Evolutionary conservation across 2,113 vertebrate genomes (phyloP).

Genomic region (Alaudala cheleensis): DNA sequence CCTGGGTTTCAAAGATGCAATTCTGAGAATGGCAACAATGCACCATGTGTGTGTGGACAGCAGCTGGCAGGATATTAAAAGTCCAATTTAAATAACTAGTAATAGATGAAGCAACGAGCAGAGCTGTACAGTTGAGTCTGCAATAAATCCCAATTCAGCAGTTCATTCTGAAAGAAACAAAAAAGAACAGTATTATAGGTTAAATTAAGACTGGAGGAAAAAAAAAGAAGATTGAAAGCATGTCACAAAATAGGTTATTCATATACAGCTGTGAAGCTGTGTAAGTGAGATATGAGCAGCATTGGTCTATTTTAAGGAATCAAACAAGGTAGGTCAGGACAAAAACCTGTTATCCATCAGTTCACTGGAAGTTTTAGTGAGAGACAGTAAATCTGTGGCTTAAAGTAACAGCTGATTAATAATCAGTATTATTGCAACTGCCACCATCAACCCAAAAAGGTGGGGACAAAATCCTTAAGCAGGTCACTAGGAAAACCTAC

Average conservation of each 20-base stretch:
- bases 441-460: neutral
- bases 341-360: neutral
- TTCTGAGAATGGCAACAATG: constrained; percentile 95
- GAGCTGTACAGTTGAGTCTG: constrained; percentile 70
- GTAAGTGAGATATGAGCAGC: neutral
- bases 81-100: constrained; percentile 85
- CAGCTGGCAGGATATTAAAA: constrained; percentile 91
- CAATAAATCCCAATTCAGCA: constrained; percentile 83
- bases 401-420: neutral
- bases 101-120: constrained; percentile 74
- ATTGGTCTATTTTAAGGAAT: constrained; percentile 48
- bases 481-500: neutral
- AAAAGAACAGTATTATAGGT: constrained; percentile 52
- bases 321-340: constrained; percentile 55
- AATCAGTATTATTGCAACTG: neutral
- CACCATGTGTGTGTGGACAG: constrained; percentile 95
- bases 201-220: constrained; percentile 26
- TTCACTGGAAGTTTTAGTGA: neutral
- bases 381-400: neutral
- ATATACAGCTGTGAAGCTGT: neutral
- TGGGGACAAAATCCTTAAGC: neutral
- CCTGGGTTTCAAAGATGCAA: constrained; percentile 83
- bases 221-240: constrained; percentile 2
- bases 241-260: constrained; percentile 67
- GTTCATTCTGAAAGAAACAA: constrained; percentile 77